Conservation (phyloP, 2,113 vertebrate genomes). For the Paramormyrops kingsleyae region DNA sequence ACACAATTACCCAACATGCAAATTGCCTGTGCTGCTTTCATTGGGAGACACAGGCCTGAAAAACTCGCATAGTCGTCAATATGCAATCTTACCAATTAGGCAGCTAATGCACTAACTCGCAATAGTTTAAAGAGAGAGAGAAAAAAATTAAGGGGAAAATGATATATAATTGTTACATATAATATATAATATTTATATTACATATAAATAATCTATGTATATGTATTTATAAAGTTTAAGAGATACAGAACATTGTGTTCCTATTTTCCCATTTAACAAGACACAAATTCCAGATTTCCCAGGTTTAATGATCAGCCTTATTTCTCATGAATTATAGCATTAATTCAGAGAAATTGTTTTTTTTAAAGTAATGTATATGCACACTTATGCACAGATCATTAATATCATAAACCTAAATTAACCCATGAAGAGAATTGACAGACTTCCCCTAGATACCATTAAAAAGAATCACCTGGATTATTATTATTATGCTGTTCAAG, state of each 20-base stretch:
- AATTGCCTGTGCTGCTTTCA: slow-evolving; percentile 56
- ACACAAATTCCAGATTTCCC: neutral
- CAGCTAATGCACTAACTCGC: slow-evolving; percentile 56
- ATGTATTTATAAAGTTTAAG: slow-evolving; percentile 17
- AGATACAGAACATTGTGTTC: neutral
- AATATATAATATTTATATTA: too few species aligned
- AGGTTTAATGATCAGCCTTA: neutral
- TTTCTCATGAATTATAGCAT: neutral
- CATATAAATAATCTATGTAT: slow-evolving; percentile 9
- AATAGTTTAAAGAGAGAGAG: slow-evolving; percentile 46
- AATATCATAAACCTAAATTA: neutral
- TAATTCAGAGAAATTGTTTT: neutral
- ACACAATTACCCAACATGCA: slow-evolving; percentile 60
- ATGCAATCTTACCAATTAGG: slow-evolving; percentile 57
- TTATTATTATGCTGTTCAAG: neutral
- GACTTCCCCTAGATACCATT: neutral
- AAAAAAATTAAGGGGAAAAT: slow-evolving; percentile 23
- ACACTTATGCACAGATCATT: neutral
- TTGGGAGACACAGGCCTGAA: slow-evolving; percentile 48
- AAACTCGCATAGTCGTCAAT: slow-evolving; percentile 52
- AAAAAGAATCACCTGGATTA: neutral
- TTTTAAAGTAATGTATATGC: neutral
- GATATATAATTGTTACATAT: slow-evolving; percentile 27
- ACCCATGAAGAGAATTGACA: neutral
- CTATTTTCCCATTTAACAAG: neutral